These are phyloP conservation scores for Agrochola macilenta DNA, from an alignment of 2,888 invertebrate species.

Conservation along the genomic window DNA sequence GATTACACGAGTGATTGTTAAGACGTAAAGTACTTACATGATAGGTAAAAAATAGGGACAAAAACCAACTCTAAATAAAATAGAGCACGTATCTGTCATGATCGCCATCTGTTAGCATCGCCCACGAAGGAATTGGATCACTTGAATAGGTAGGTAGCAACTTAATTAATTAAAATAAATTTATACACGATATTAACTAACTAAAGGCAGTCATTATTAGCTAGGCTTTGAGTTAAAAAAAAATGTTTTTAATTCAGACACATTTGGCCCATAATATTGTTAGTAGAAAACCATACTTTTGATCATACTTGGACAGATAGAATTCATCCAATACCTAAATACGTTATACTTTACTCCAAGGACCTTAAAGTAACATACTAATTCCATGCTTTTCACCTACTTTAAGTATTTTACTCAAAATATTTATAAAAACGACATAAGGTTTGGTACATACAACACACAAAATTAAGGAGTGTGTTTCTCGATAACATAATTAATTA, in stretches of 20 bases:
- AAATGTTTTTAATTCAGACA: too few relatives aligned
- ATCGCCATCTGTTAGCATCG: conserved; percentile 1
- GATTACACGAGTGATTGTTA: conserved; percentile 7
- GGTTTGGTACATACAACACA: neutral
- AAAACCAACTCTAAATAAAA: conserved; percentile 6
- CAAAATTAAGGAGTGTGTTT: too few relatives aligned
- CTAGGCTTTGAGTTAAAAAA: neutral
- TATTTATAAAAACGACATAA: neutral
- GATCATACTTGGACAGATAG: neutral
- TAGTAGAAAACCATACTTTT: too few relatives aligned
- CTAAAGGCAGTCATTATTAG: too few relatives aligned
- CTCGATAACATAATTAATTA: too few relatives aligned
- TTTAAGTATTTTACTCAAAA: neutral
- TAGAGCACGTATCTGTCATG: neutral
- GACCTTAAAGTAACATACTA: too few relatives aligned
- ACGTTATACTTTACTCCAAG: too few relatives aligned
- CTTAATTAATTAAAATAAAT: neutral
- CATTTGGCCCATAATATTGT: too few relatives aligned
- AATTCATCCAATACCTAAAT: neutral
- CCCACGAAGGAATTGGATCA: conserved; percentile 15
- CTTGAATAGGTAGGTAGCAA: neutral
- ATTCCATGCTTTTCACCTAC: neutral
- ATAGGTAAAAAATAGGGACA: neutral
- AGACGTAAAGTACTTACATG: neutral
- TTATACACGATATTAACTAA: neutral